Base-by-base conservation (phyloP, 1,140 invertebrate genomes). In the Tetramorium parvispinum region DNA sequence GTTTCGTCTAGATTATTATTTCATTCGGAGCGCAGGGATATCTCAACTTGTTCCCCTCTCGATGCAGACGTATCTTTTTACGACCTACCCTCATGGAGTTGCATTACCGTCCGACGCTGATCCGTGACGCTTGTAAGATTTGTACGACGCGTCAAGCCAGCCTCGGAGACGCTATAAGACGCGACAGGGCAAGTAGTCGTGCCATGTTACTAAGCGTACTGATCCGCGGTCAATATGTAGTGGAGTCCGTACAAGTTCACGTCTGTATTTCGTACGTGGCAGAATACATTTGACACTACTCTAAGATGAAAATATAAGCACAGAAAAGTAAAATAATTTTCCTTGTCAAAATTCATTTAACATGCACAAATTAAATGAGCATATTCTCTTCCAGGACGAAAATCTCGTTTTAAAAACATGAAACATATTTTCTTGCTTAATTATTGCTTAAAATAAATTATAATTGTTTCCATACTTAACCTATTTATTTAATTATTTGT, bases 51-150 rank as follows among this genome's bases (percentile, higher is more conserved):
- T 4, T 11, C 27, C 43, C 46, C 8, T 7, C 18, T 13, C 16
- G n/a, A 68, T 68, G 27, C 24, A 77, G 24, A 53, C 82, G 68
- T 89, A 43, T 89, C 87, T 81, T 21, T 77, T 89, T 89, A 88
- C 87, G 11, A 13, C 75, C 7, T 24, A 51, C 55, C 73, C 73
- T 63, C 63, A 27, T 53, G 40, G 81, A 57, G 43, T 89, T 86
- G 16, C 2, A 73, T 89, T 88, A 81, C 75, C n/a, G 65, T 49
- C 13, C 13, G 46, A 88, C 55, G 81, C 43, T 89, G 53, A 85
- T 81, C 61, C 78, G 21, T 37, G 49, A 70, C 16, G 49, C 49
- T 81, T 70, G 32, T 81, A 70, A 70, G 63, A 81, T 70, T 81
- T 81, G 21, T 70, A 55, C 37, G 49, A 40, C 32, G 59, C 27